A percentile compares a stretch with the other conserved stretches of the same genome.
Evolutionary conservation across 2,797 vertebrate species (phyloP).

Genomic region (Halcyon smyrnensis): DNA sequence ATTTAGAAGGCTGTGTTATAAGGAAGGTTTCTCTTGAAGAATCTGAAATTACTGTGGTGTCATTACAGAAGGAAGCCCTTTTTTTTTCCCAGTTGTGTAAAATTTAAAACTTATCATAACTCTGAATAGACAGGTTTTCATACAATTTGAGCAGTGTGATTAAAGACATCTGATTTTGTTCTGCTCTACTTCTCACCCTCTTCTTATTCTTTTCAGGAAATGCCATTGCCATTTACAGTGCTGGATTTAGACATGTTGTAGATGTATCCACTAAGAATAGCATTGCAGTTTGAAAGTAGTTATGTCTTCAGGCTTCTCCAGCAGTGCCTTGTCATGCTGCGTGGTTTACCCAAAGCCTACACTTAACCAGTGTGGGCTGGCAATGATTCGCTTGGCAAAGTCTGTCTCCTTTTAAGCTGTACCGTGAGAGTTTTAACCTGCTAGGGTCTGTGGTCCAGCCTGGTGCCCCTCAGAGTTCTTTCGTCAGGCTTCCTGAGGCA

Average conservation of each 20-base stretch:
- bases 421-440: neutral
- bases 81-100: neutral
- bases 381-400: conserved; percentile 13
- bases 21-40: neutral
- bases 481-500: conserved; percentile 3
- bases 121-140: neutral
- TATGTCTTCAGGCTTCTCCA: neutral
- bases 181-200: neutral
- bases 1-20: neutral
- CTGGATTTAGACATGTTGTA: neutral
- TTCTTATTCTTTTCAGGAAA: conserved; percentile 47
- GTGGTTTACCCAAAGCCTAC: conserved; percentile 32
- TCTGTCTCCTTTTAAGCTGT: conserved; percentile 15
- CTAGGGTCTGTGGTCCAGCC: neutral
- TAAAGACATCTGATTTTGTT: neutral
- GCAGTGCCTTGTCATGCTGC: neutral
- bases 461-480: neutral
- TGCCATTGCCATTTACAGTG: neutral
- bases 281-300: neutral
- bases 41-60: neutral
- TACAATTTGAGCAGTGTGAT: neutral
- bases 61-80: neutral
- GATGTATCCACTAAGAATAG: conserved; percentile 13
- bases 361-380: conserved; percentile 44
- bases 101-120: neutral